Conservation (phyloP, 2,797 vertebrate species). For the Scolopax rusticola region DNA sequence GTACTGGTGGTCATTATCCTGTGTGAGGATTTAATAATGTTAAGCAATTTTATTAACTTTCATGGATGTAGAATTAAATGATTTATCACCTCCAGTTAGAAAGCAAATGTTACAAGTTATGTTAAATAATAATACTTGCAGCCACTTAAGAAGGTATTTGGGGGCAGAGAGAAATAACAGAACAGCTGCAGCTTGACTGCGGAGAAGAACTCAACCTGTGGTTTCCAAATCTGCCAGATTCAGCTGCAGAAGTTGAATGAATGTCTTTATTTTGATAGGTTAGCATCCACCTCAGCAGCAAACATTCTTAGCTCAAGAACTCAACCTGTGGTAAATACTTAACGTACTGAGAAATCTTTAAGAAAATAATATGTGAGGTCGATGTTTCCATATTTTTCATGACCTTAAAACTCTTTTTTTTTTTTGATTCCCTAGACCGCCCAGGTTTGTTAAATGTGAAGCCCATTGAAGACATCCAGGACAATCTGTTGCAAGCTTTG, state of each 20-base stretch:
- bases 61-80: not conserved
- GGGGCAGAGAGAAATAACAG: not conserved
- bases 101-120: not conserved
- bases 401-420: fast-evolving
- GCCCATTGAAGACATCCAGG: constrained; percentile 97
- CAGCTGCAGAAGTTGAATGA: not conserved
- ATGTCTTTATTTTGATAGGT: not conserved
- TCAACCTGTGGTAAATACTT: not conserved
- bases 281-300: not conserved
- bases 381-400: not conserved
- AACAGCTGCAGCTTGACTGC: not conserved
- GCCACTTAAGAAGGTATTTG: not conserved
- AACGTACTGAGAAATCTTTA: fast-evolving
- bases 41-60: not conserved
- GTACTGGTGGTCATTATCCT: not conserved
- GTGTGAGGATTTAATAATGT: not conserved
- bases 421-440: constrained; percentile 83
- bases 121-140: not conserved
- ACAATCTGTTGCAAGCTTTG: constrained; percentile 93
- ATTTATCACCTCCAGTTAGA: not conserved
- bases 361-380: fast-evolving
- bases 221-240: not conserved
- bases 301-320: not conserved
- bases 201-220: not conserved
- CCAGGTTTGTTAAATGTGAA: constrained; percentile 96